These are phyloP conservation scores for Muraenolepis orangiensis DNA, from an alignment of 2,797 vertebrate genomes.

Conservation along the genomic window DNA sequence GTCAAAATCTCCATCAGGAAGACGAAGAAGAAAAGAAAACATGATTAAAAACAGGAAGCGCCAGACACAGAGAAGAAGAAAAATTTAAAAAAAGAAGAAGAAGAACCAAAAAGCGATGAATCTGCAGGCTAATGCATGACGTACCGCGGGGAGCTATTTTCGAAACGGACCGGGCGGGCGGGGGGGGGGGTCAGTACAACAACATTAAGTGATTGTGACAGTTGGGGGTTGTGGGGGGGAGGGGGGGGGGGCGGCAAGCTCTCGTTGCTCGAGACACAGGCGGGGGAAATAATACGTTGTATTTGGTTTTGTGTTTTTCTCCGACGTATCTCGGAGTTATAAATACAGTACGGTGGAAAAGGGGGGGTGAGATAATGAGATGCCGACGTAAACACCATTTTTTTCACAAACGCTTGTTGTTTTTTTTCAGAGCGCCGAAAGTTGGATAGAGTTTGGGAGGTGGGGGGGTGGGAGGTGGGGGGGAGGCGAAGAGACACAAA, in stretches of 20 bases:
- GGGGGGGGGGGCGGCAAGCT: conserved; percentile 4
- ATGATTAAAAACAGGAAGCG: not conserved
- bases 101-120: not conserved
- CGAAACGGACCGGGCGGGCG: conserved; percentile 31
- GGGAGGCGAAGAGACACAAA: too few species aligned
- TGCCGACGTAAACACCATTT: too few species aligned
- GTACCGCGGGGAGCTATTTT: conserved; percentile 20
- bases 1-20: too few species aligned
- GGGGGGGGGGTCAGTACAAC: conserved; percentile 37
- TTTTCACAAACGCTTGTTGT: too few species aligned
- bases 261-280: conserved; percentile 20
- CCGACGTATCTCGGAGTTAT: conserved; percentile 51
- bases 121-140: conserved; percentile 26
- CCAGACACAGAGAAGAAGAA: not conserved
- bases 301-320: conserved; percentile 53
- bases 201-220: conserved; percentile 20
- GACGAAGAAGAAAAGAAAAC: too few species aligned
- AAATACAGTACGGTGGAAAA: conserved; percentile 32
- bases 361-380: too few species aligned
- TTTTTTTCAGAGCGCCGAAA: too few species aligned
- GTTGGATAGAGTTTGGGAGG: too few species aligned
- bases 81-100: too few species aligned
- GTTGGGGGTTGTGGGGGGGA: conserved; percentile 33
- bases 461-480: too few species aligned
- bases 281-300: too few species aligned